These are phyloP conservation scores for Helarctos malayanus DNA, from an alignment of 2,797 vertebrate genomes.

Conservation along the genomic window DNA sequence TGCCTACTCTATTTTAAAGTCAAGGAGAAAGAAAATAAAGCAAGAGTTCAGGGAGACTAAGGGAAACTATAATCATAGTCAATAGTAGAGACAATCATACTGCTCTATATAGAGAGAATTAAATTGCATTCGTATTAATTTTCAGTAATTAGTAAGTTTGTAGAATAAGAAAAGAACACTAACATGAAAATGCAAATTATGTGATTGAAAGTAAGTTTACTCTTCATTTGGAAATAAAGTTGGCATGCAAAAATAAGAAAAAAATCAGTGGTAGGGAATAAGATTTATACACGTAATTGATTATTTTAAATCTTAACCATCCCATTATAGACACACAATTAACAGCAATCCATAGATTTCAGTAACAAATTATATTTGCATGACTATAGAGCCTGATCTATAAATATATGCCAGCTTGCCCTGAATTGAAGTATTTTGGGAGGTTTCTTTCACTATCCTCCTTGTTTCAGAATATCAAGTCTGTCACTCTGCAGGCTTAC, in stretches of 20 bases:
- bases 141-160: slow-evolving; percentile 36
- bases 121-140: slow-evolving; percentile 17
- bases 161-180: background rate
- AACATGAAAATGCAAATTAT: slow-evolving; percentile 56
- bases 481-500: slow-evolving; percentile 69
- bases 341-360: slow-evolving; percentile 10
- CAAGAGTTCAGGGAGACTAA: background rate
- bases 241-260: background rate
- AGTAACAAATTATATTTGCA: slow-evolving; percentile 42
- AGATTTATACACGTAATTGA: background rate
- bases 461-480: slow-evolving; percentile 72
- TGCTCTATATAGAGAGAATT: background rate
- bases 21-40: slow-evolving; percentile 8
- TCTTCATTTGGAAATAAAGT: slow-evolving; percentile 29
- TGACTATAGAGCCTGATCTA: background rate
- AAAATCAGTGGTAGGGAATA: background rate
- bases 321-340: background rate
- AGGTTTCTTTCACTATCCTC: slow-evolving; percentile 34
- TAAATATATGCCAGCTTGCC: slow-evolving; percentile 50
- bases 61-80: background rate
- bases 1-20: slow-evolving; percentile 40
- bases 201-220: slow-evolving; percentile 7
- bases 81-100: background rate
- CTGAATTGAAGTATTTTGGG: slow-evolving; percentile 51
- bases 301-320: slow-evolving; percentile 48